Base-by-base conservation (phyloP, 2,797 vertebrate genomes). In the Avahi laniger region DNA sequence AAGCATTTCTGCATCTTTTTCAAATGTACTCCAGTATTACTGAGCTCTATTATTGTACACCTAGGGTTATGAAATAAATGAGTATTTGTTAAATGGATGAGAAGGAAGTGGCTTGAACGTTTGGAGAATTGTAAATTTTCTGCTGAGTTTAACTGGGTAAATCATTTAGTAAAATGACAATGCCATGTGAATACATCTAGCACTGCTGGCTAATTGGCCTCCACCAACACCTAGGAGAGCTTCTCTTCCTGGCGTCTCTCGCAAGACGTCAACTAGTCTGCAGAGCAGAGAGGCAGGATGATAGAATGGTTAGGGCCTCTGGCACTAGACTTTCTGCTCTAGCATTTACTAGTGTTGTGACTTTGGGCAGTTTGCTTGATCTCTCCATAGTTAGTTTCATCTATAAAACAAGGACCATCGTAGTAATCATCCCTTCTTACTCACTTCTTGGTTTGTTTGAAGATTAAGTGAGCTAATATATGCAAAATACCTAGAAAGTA, bases 1-100 rank as follows among this genome's bases (percentile, higher is more conserved):
- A 63, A n/a, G 1, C 0, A 63, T 97, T 93, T 96, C 91, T 61
- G 52, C 30, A 7, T 80, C 79, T 91, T 93, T 93, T 63, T 61
- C 73, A 94, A 93, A 94, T 24, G 67, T 20, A 83, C 10, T 33
- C 24, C 14, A 63, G 24, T 14, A 80, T 73, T n/a, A 76, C 76
- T 48, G 38, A 93, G 12, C n/a, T 90, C 75, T 87, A 26, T 81
- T 76, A 94, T 41, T 35, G 80, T 26, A n/a, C 0, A 10, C 20
- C 48, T 24, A 78, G n/a, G 54, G 91, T 57, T 41, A n/a, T 33
- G 33, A 95, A 86, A 72, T 57, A 88, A 95, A 82, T 63, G 14
- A 5, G 4, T 59, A 38, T 75, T 88, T 89, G 28, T 65, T 80
- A 72, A 94, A 54, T 30, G 18, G 54, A 76, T 35, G 43, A 81